Evolutionary conservation across 2,888 invertebrate species (phyloP), one percentile per base, ranked within the genome.

Genomic region (Balanococcus diminutus): DNA sequence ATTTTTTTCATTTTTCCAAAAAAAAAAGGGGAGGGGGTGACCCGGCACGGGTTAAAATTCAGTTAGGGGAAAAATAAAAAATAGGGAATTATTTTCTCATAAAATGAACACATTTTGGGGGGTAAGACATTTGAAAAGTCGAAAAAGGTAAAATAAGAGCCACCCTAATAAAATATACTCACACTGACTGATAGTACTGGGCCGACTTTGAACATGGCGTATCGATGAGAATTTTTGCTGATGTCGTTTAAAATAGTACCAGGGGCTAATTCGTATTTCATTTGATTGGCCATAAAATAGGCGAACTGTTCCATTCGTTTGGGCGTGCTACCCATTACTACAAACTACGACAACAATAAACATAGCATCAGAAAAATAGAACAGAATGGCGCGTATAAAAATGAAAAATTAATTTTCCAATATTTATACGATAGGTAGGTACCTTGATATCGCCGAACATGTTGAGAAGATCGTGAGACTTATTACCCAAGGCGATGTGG

Each of bases 381-480:
- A n/a, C n/a, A n/a, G n/a, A n/a, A n/a, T n/a, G n/a, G n/a, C n/a
- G n/a, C n/a, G n/a, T n/a, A n/a, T n/a, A n/a, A n/a, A n/a, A n/a
- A n/a, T n/a, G n/a, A n/a, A n/a, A n/a, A n/a, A n/a, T n/a, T n/a
- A n/a, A n/a, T n/a, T n/a, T n/a, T n/a, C n/a, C n/a, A n/a, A n/a
- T n/a, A n/a, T n/a, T n/a, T n/a, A n/a, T n/a, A n/a, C n/a, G n/a
- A n/a, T n/a, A n/a, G n/a, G n/a, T n/a, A n/a, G n/a, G n/a, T 16
- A 97, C 98, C 94, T 97, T 97, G 86, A 98, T 94, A 90, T 98
- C 98, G 14, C 96, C 95, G 90, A 98, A 98, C 97, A 98, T 97
- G 91, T 96, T 95, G 81, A 95, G 94, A 67, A 98, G 93, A 90
- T 98, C 96, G 89, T 96, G 96, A 19, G 96, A 96, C 81, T 94